Evolutionary conservation across 2,113 vertebrate genomes (phyloP).

Genomic region (Platichthys stellatus): DNA sequence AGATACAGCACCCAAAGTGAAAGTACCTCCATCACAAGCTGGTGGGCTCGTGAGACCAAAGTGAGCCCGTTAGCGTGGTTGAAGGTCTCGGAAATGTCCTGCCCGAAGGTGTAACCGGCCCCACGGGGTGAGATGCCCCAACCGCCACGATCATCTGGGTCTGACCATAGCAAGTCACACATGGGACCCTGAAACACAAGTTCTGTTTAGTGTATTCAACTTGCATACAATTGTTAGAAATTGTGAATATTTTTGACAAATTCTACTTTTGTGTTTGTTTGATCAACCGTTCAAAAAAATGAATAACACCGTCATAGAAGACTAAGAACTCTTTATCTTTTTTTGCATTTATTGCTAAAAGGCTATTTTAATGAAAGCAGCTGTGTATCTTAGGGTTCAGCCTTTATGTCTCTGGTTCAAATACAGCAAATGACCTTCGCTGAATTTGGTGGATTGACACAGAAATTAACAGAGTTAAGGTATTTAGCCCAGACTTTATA

Average conservation of each 20-base stretch:
- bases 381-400: too few species aligned
- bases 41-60: constrained; percentile 97
- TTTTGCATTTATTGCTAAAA: too few species aligned
- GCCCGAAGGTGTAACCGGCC: constrained; percentile 91
- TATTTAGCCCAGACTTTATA: too few species aligned
- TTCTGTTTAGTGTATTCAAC: neutral
- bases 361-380: too few species aligned
- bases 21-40: constrained; percentile 97
- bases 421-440: too few species aligned
- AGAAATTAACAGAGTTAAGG: too few species aligned
- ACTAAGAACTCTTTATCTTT: too few species aligned
- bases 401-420: too few species aligned
- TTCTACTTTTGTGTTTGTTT: neutral
- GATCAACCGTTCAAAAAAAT: neutral
- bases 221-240: neutral
- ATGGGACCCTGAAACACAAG: constrained; percentile 89
- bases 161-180: constrained; percentile 95
- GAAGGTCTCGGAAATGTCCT: constrained; percentile 99
- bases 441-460: too few species aligned
- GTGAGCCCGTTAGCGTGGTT: constrained; percentile 98
- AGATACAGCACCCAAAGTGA: too few species aligned
- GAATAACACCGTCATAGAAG: too few species aligned
- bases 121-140: constrained; percentile 85
- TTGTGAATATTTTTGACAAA: too few species aligned
- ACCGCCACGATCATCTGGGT: constrained; percentile 83